Conservation (phyloP, 2,797 vertebrate species). For the Tapirus indicus region DNA sequence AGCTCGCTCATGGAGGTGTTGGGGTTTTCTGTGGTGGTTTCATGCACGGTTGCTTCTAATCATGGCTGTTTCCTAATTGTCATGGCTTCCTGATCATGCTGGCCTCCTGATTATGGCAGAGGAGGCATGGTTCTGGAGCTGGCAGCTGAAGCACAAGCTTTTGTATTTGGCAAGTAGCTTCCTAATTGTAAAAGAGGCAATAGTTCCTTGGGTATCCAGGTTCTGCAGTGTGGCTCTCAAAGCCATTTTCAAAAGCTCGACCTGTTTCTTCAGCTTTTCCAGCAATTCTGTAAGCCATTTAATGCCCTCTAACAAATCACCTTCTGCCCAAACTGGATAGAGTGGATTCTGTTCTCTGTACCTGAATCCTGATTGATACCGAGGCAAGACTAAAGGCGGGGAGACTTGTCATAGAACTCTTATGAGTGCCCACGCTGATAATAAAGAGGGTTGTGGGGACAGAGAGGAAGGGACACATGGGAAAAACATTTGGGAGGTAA, state of each 20-base stretch:
- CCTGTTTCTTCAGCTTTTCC: conserved; percentile 42
- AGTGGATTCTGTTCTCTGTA: neutral
- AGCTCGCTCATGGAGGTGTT: accelerated
- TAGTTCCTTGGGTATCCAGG: neutral
- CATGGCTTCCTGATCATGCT: neutral
- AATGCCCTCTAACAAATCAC: neutral
- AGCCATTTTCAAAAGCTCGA: conserved; percentile 2
- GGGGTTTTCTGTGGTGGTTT: neutral
- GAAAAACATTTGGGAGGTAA: conserved; percentile 39
- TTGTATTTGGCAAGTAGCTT: neutral
- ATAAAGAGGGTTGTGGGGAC: neutral
- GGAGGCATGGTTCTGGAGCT: neutral
- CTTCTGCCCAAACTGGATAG: neutral
- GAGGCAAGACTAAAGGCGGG: neutral
- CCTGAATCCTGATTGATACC: neutral
- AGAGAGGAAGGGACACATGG: neutral
- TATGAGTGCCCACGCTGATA: neutral
- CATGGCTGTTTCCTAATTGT: neutral
- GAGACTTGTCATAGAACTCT: neutral
- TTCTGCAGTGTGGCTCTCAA: neutral
- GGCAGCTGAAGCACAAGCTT: neutral
- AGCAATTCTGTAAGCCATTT: conserved; percentile 33
- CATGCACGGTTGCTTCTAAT: neutral
- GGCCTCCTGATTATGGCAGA: neutral
- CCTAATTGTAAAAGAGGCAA: neutral